Conservation (phyloP, 2,888 invertebrate genomes). For the Heliothis peltigera region DNA sequence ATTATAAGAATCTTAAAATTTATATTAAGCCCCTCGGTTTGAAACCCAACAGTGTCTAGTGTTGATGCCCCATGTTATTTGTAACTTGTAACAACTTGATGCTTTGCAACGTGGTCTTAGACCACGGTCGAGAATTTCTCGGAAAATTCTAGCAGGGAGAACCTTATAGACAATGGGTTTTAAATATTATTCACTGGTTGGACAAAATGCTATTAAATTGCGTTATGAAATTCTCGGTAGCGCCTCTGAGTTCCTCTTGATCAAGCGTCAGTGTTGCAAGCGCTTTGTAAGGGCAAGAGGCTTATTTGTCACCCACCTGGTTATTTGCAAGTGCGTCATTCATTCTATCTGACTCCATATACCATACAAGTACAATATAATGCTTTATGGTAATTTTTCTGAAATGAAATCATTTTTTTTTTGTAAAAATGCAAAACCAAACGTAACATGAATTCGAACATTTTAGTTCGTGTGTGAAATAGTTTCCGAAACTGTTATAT, state of each 20-base stretch:
- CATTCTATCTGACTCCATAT: background rate
- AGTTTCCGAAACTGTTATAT: slow-evolving; percentile 38
- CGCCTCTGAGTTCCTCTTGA: background rate
- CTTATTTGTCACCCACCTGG: too few relatives aligned
- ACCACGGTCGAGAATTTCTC: background rate
- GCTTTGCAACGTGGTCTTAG: background rate
- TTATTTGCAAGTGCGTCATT: too few relatives aligned
- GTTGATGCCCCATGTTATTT: background rate
- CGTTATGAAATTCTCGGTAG: background rate
- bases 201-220: background rate
- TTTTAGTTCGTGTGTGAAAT: slow-evolving; percentile 24
- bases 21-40: background rate
- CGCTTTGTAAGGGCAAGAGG: too few relatives aligned
- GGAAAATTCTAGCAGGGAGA: background rate
- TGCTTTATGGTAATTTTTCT: too few relatives aligned
- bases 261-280: too few relatives aligned
- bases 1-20: background rate
- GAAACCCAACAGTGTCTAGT: background rate
- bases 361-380: too few relatives aligned
- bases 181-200: background rate
- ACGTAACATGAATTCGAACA: too few relatives aligned
- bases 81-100: background rate
- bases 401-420: too few relatives aligned
- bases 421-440: too few relatives aligned
- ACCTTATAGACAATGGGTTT: too few relatives aligned